Evolutionary conservation across 2,113 vertebrate genomes (phyloP).

Genomic region (Scomber scombrus): DNA sequence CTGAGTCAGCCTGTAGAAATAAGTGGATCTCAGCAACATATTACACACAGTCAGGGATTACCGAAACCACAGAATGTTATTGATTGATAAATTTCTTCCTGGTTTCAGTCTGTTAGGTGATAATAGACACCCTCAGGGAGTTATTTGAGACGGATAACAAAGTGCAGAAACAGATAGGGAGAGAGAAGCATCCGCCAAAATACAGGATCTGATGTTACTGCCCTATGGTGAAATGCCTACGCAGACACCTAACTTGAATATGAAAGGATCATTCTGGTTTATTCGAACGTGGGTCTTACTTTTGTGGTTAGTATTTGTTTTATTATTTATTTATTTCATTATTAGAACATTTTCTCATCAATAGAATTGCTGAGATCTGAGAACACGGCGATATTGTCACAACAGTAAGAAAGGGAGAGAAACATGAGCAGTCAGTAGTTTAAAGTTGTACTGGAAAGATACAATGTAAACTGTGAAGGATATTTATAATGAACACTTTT

Average conservation of each 20-base stretch:
- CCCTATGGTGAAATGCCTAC: neutral
- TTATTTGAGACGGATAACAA: conserved; percentile 44
- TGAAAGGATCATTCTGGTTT: neutral
- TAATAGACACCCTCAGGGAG: conserved; percentile 44
- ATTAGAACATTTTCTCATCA: neutral
- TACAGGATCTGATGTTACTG: conserved; percentile 16
- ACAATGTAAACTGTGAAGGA: no score
- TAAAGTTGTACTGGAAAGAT: no score
- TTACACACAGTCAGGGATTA: conserved; percentile 59
- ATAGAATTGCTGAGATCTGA: neutral
- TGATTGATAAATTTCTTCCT: conserved; percentile 71
- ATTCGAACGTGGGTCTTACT: neutral
- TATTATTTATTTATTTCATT: neutral
- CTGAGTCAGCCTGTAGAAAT: conserved; percentile 55
- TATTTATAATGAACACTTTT: no score
- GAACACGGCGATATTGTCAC: neutral
- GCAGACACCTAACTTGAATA: neutral
- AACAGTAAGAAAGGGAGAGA: neutral
- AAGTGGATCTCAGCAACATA: conserved; percentile 59
- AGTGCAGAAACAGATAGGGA: conserved; percentile 33
- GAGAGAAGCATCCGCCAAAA: conserved; percentile 28
- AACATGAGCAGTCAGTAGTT: no score
- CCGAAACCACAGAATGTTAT: conserved; percentile 58
- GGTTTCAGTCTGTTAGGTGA: conserved; percentile 49
- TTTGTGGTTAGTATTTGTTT: neutral